Evolutionary conservation across 2,797 vertebrate genomes (phyloP).

Genomic region (Gouania willdenowi): DNA sequence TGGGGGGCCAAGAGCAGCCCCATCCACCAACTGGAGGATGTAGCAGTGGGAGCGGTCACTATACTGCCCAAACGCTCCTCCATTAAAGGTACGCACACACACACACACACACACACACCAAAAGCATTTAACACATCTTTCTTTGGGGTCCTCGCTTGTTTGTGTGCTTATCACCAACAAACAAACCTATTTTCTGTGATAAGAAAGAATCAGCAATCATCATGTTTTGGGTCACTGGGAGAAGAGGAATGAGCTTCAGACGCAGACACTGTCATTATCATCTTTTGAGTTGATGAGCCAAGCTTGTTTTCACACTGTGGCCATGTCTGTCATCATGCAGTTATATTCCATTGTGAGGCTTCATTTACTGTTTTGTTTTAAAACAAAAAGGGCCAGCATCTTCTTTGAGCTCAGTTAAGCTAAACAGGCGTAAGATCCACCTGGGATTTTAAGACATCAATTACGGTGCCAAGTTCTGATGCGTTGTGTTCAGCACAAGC

Average conservation of each 20-base stretch:
- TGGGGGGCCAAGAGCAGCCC: conserved; percentile 91
- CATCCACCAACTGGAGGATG: conserved; percentile 84
- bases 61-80: conserved; percentile 91
- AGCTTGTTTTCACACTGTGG: too few relatives aligned
- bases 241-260: too few relatives aligned
- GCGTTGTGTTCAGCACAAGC: too few relatives aligned
- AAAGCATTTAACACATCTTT: too few relatives aligned
- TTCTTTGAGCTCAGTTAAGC: too few relatives aligned
- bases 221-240: not conserved
- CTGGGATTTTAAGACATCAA: too few relatives aligned
- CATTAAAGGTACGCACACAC: conserved; percentile 80
- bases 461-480: too few relatives aligned
- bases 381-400: too few relatives aligned
- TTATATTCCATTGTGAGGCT: too few relatives aligned
- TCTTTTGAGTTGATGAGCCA: not conserved
- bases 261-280: not conserved
- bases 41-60: conserved; percentile 89
- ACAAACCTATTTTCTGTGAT: too few relatives aligned
- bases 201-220: not conserved
- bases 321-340: too few relatives aligned
- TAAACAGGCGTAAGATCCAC: too few relatives aligned
- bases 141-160: not conserved
- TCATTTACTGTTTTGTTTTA: not conserved
- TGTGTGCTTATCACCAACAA: not conserved
- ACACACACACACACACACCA: not conserved